Base-by-base conservation (phyloP, 2,888 invertebrate genomes). In the Campaea margaritaria region DNA sequence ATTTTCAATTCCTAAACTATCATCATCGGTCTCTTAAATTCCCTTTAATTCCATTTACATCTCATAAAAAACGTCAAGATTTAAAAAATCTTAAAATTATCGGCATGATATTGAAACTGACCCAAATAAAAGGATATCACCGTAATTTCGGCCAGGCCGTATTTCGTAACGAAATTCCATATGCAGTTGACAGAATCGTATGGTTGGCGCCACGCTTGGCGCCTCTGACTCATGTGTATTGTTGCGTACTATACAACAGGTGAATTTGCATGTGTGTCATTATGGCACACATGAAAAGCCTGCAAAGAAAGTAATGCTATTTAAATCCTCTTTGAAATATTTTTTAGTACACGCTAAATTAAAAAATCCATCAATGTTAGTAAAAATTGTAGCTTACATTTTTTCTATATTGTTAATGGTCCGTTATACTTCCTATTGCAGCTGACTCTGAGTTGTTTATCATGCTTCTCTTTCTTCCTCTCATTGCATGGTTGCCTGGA, bases 91-190 rank as follows among this genome's bases (percentile, higher is more conserved):
- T 34, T 52, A 38, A 2, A 36, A 38, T 54, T 12, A 38, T 54
- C n/a, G n/a, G 13, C 47, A 34, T 43, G 16, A 41, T 10, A 43
- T 21, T 39, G 31, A 41, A 47, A 47, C 36, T 31, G 60, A 28
- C 47, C 55, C 27, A 47, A 43, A 47, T 52, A 55, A 47, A 47
- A 14, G 34, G 10, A 11, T 36, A 44, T 39, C 38, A 9, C 14
- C n/a, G 14, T 45, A 53, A 52, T 46, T 46, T 53, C 39, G 42
- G 28, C 34, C 45, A 14, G 10, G 2, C 27, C 5, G 41, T 31
- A 55, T 61, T 56, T 61, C 52, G 52, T 53, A 61, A 61, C 50
- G 7, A 34, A 48, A 52, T 53, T 53, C 53, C 56, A 56, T 56
- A 52, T 57, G 34, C 52, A 39, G 51, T 47, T 51, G 60, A 54